phyloP scores from a whole-genome alignment of 2,888 invertebrate genomes.

The Lobophora halterata region DNA sequence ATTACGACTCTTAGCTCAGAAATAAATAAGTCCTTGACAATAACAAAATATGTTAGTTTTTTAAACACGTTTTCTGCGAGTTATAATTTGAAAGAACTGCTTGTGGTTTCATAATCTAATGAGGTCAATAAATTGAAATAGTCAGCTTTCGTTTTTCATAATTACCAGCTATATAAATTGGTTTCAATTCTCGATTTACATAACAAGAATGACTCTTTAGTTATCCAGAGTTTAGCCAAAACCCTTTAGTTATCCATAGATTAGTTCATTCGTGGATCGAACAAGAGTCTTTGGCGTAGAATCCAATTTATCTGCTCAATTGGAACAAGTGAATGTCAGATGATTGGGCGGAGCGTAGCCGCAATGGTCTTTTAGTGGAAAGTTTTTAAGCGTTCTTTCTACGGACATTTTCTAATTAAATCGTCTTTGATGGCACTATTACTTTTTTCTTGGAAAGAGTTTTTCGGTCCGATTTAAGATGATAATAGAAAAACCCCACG shows the following conservation, averaged over 20 bases:
- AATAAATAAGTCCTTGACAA: no score
- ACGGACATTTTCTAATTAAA: constrained; percentile 20
- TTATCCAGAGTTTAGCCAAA: no score
- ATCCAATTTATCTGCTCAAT: constrained; percentile 48
- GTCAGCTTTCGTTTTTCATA: no score
- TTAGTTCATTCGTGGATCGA: constrained; percentile 14
- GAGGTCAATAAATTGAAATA: no score
- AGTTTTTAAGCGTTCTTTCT: constrained; percentile 12
- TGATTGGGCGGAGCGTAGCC: constrained; percentile 42
- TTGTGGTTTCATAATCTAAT: no score
- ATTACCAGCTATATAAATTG: no score
- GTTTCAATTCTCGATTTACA: no score
- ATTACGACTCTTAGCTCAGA: no score
- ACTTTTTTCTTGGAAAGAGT: constrained; percentile 1
- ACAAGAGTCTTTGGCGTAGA: constrained; percentile 45
- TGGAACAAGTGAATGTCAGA: constrained; percentile 43
- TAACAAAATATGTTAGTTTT: no score
- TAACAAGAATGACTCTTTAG: no score
- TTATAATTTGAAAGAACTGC: no score
- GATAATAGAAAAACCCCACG: constrained; percentile 1
- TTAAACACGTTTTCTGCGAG: no score
- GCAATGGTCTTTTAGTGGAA: constrained; percentile 29
- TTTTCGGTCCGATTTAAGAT: constrained; percentile 1
- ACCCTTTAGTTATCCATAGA: not conserved
- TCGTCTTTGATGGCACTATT: constrained; percentile 4